Base-by-base conservation (phyloP, 1,140 invertebrate genomes). In the Philaenus spumarius region DNA sequence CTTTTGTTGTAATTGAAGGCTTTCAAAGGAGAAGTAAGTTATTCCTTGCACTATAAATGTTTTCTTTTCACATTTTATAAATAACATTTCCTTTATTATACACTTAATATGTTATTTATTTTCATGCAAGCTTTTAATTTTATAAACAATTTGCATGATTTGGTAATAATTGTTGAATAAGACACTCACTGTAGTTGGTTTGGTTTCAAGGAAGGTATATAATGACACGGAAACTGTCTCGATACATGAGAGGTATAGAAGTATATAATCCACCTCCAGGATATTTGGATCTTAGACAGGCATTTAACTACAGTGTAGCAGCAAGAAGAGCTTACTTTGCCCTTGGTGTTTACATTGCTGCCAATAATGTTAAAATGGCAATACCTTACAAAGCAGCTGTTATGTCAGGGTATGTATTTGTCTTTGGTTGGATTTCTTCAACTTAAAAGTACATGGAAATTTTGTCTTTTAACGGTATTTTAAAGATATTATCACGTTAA, bases 321-420 rank as follows among this genome's bases (percentile, higher is more conserved):
- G 12, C 30, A 14, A 11, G 47, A 12, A 11, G 47, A 24, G 47
- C 47, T 1, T 50, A 50, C 22, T 50, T 50, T 19, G 47, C 47
- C 2, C 47, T 50, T n/a, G 23, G 47, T 7, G 47, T 50, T 2
- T 50, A 50, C 47, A 50, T 50, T 6, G 47, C 47, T 4, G 47
- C 47, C 24, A 50, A 50, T 19, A 50, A 50, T 19, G 47, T 50
- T 2, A 50, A 50, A 24, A 50, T 50, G 47, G 30, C 47, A n/a
- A 23, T 50, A 11, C 47, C 47, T 3, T 50, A 30, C 24, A 15
- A 26, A n/a, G 47, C 47, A 2, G 47, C 47, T 4, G 23, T 50
- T 19, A 50, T 50, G 47, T 50, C 47, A 26, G 47, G 47, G 47
- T 50, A 34, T 2, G 47, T 26, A 3, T 14, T 3, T 24, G 26